Base-by-base conservation (phyloP, 2,797 vertebrate genomes). In the Atherinosoma microstoma region DNA sequence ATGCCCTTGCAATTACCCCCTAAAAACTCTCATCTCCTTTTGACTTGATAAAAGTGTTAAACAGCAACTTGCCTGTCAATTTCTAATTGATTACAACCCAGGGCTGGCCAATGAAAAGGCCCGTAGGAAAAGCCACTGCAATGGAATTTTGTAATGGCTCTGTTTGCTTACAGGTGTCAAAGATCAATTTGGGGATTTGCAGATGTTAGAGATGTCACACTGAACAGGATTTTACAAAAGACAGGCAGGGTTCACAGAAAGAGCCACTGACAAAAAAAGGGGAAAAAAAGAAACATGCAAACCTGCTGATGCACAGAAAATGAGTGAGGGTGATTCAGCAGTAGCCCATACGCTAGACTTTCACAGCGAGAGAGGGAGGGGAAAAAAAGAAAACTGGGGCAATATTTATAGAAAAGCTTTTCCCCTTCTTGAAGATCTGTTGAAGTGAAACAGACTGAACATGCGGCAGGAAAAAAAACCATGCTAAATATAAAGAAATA, bases 341-440 rank as follows among this genome's bases (percentile, higher is more conserved):
- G 58, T 72, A 83, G 67, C 40, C 38, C 59, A 51, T 69, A 35
- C 0, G 35, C 42, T 27, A 54, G 27, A 53, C 72, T 81, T 77
- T 74, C 71, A 65, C 47, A 45, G 67, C 11, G 13, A 54, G 53
- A 67, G 16, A 45, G 53, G 64, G 34, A 60, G 27, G 54, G 57
- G 34, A 27, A 49, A 66, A 24, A 40, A 18, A n/a, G 0, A 63
- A 71, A 93, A 90, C 69, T 92, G 89, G 92, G 91, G 58, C 89
- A 83, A 87, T 93, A 94, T 93, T 94, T 93, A 91, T 91, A 93
- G 92, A 91, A 80, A 67, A 84, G 82, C 78, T 80, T 72, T 84
- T 40, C 73, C 64, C 83, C 82, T 84, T 89, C 70, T 73, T 73
- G 73, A 74, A 75, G 72, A 87, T 85, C 80, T 80, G 75, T 34